phyloP scores from a whole-genome alignment of 2,113 vertebrate genomes.

The Cygnus atratus region DNA sequence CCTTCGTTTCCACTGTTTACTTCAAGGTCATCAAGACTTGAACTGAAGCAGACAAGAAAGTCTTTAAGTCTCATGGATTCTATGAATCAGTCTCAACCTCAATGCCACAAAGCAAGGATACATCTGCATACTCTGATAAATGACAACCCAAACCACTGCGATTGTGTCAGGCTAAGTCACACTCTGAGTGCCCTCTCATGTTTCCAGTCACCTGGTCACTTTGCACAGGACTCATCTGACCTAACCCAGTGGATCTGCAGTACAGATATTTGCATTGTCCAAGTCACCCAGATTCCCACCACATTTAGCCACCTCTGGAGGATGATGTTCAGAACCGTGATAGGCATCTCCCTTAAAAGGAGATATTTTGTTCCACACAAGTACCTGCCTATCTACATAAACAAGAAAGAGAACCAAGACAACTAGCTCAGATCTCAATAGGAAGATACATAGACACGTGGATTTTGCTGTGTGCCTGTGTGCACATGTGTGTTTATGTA shows the following conservation, averaged over 20 bases:
- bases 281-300: rapidly evolving
- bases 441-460: background rate
- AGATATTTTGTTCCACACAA: background rate
- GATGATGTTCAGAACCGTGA: background rate
- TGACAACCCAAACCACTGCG: background rate
- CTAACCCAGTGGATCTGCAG: rapidly evolving
- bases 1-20: slow-evolving; percentile 82
- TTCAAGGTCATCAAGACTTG: slow-evolving; percentile 90
- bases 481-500: rapidly evolving
- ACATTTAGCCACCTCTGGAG: background rate
- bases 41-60: slow-evolving; percentile 67
- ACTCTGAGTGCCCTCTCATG: background rate
- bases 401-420: background rate
- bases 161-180: background rate
- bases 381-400: background rate
- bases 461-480: background rate
- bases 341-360: background rate
- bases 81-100: background rate
- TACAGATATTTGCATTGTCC: rapidly evolving
- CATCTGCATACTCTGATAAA: background rate
- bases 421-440: background rate
- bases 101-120: background rate
- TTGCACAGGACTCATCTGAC: background rate
- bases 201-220: background rate
- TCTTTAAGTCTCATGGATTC: background rate